Evolutionary conservation across 1,140 invertebrate species (phyloP).

Genomic region (Drosophila mauritiana): DNA sequence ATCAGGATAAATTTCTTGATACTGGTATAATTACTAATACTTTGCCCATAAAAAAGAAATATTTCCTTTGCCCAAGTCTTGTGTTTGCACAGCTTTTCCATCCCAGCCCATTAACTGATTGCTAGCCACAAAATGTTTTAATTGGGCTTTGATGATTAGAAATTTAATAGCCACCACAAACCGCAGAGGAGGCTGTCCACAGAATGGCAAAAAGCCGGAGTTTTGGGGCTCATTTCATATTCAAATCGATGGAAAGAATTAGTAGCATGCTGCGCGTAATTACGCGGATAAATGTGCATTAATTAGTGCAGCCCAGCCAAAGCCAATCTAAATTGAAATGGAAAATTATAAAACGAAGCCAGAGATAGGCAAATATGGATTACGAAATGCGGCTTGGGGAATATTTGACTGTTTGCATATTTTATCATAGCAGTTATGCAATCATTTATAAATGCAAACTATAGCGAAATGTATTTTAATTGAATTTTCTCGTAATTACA

Average conservation of each 20-base stretch:
- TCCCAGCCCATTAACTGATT: slow-evolving; percentile 2
- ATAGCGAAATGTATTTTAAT: no score
- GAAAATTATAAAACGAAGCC: slow-evolving; percentile 4
- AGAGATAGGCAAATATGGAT: slow-evolving; percentile 15
- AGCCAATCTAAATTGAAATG: slow-evolving; percentile 12
- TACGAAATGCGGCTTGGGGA: slow-evolving; percentile 11
- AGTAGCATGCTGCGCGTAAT: slow-evolving; percentile 3
- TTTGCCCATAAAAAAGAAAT: no score
- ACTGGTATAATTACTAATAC: no score
- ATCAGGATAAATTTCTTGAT: no score
- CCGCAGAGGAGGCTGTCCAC: slow-evolving; percentile 6
- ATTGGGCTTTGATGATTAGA: slow-evolving; percentile 9
- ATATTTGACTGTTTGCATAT: slow-evolving; percentile 17
- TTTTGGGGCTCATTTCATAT: not conserved
- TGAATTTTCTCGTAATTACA: no score
- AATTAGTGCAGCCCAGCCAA: slow-evolving; percentile 7
- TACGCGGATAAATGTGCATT: slow-evolving; percentile 16
- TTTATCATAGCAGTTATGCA: slow-evolving; percentile 1
- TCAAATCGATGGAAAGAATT: not conserved
- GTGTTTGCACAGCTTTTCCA: not conserved
- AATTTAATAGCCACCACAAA: slow-evolving; percentile 2
- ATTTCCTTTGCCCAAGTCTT: not conserved
- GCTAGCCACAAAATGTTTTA: slow-evolving; percentile 22
- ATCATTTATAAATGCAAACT: no score
- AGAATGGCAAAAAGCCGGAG: not conserved